Base-by-base conservation (phyloP, 2,888 invertebrate genomes). In the Heliconius ethilla region DNA sequence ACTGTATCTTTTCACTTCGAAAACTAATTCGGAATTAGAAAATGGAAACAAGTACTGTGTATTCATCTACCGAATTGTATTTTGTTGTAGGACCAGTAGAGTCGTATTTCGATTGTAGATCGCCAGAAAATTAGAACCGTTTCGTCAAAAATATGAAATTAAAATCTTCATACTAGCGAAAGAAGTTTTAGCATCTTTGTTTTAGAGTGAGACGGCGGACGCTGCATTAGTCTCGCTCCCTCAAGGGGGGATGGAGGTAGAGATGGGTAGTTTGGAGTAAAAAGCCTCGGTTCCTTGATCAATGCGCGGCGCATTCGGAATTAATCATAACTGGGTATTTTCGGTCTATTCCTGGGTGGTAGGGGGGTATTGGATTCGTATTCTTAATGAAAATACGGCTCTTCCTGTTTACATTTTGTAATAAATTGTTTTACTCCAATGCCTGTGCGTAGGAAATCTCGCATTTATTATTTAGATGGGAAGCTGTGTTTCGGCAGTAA, bases 111-210 rank as follows among this genome's bases (percentile, higher is more conserved):
- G 82, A 0, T 59, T 83, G 82, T 1, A 40, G 1, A 7, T 5
- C 0, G 65, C 18, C 79, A 81, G 86, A 92, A 94, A 94, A 94
- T 94, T 94, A 94, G 94, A 94, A 92, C 94, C 89, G 90, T 94
- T 94, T 93, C 92, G 90, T 94, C 94, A 94, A 94, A 94, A 94
- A 94, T 94, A 94, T 94, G 94, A 94, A 94, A 94, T 94, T 94
- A 94, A 94, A 94, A 94, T 94, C 94, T 94, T 94, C 92, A 94
- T 94, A 94, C 94, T 94, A 94, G 93, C 94, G 92, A 94, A 94
- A 94, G 94, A 94, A 94, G 94, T 94, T 94, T 94, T 93, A 94
- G 94, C 94, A 94, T 94, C 94, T 94, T 94, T 94, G 94, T 94
- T 94, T 94, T 94, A 94, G 94, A 94, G 92, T 84, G 93, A 93